Percentiles rank a stretch among this genome's conserved stretches.
phyloP scores from a whole-genome alignment of 92 coral and sea anemone species.

The Umimayanthus chanpuru region DNA sequence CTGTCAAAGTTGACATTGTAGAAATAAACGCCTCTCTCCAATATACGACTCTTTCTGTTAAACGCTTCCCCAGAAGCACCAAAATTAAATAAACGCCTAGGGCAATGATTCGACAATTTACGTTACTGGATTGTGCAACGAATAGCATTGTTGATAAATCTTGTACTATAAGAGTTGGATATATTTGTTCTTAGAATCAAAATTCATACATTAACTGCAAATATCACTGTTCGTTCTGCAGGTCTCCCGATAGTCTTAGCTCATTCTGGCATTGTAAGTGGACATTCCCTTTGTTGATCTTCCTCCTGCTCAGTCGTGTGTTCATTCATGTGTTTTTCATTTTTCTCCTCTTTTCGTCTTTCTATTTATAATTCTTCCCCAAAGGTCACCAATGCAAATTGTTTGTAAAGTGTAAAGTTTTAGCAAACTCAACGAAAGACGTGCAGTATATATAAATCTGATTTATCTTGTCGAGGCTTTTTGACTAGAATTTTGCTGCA shows the following conservation, averaged over 20 bases:
- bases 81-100: too few relatives aligned
- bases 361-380: not conserved
- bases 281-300: not conserved
- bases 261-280: slow-evolving; percentile 77
- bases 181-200: too few relatives aligned
- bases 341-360: not conserved
- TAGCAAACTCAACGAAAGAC: not conserved
- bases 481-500: not conserved
- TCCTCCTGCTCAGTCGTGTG: not conserved
- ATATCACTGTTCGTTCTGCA: slow-evolving; percentile 6
- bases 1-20: too few relatives aligned
- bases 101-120: too few relatives aligned
- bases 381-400: not conserved
- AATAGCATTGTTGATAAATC: too few relatives aligned
- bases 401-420: not conserved
- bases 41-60: too few relatives aligned
- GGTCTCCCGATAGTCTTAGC: slow-evolving; percentile 95
- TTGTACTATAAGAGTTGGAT: too few relatives aligned
- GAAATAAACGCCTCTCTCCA: too few relatives aligned
- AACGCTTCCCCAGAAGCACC: too few relatives aligned
- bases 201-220: too few relatives aligned
- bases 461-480: not conserved
- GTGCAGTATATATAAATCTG: not conserved
- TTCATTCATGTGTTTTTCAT: not conserved
- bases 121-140: too few relatives aligned